Conservation (phyloP, 64 coral and sea anemone genomes). For the Dendrophyllia cribrosa region DNA sequence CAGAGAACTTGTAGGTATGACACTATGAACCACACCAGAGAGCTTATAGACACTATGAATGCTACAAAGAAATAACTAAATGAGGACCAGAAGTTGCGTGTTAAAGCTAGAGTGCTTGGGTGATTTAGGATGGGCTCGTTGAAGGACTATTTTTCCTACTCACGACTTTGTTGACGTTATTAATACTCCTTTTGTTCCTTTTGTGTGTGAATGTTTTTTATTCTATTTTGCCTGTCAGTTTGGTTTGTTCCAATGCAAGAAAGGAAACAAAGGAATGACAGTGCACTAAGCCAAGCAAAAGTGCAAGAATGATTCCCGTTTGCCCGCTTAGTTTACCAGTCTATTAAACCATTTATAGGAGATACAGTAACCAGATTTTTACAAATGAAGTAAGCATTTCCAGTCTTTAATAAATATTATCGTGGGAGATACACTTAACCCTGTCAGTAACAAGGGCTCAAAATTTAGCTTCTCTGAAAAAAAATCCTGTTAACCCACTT, state of each 20-base stretch:
- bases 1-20: too few relatives aligned
- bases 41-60: too few relatives aligned
- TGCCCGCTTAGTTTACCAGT: too few relatives aligned
- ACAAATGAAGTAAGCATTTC: not conserved
- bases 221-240: not conserved
- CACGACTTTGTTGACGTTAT: not conserved
- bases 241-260: not conserved
- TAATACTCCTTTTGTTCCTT: not conserved
- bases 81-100: too few relatives aligned
- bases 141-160: not conserved
- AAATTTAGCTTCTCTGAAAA: not conserved
- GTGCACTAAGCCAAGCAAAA: too few relatives aligned
- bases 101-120: too few relatives aligned
- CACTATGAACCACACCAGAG: too few relatives aligned
- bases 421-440: not conserved
- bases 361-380: too few relatives aligned
- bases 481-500: not conserved
- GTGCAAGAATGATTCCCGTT: too few relatives aligned
- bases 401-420: too few relatives aligned
- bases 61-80: too few relatives aligned
- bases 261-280: not conserved
- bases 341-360: too few relatives aligned
- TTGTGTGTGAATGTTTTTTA: not conserved
- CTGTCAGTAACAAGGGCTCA: not conserved
- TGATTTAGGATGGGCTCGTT: not conserved